Conservation (phyloP, 2,888 invertebrate genomes). For the Eudasyphora cyanicolor region DNA sequence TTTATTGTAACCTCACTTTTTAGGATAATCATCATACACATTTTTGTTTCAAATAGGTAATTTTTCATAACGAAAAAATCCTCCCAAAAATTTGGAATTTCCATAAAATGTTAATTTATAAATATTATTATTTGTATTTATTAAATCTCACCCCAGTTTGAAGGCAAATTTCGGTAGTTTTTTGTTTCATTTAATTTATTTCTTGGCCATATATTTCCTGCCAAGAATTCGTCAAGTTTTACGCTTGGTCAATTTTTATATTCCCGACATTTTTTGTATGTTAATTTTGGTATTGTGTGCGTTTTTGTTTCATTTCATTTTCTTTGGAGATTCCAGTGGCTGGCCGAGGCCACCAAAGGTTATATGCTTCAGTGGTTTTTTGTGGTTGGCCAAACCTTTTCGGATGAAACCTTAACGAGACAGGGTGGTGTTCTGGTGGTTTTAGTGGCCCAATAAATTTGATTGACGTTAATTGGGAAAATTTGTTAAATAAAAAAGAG, state of each 20-base stretch:
- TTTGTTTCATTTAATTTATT: not conserved
- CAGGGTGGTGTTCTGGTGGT: not conserved
- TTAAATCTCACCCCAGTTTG: not conserved
- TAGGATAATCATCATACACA: too few relatives aligned
- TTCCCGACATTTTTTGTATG: slow-evolving; percentile 18
- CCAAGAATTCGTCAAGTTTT: not conserved
- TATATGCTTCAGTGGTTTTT: slow-evolving; percentile 64
- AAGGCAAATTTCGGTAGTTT: not conserved
- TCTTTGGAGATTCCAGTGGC: not conserved
- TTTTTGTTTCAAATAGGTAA: too few relatives aligned
- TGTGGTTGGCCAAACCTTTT: slow-evolving; percentile 22
- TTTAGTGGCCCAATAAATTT: slow-evolving; percentile 2
- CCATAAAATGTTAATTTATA: not conserved
- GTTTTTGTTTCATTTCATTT: not conserved
- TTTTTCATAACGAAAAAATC: too few relatives aligned
- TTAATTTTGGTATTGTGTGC: too few relatives aligned
- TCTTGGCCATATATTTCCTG: not conserved
- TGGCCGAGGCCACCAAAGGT: slow-evolving; percentile 57
- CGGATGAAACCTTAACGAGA: not conserved
- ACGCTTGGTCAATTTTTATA: slow-evolving; percentile 40
- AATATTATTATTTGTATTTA: not conserved
- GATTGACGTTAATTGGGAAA: slow-evolving; percentile 37
- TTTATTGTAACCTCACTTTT: too few relatives aligned
- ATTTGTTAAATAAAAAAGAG: slow-evolving; percentile 2
- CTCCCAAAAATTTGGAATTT: not conserved